phyloP scores from a whole-genome alignment of 2,113 vertebrate genomes.

The Pao palembangensis region DNA sequence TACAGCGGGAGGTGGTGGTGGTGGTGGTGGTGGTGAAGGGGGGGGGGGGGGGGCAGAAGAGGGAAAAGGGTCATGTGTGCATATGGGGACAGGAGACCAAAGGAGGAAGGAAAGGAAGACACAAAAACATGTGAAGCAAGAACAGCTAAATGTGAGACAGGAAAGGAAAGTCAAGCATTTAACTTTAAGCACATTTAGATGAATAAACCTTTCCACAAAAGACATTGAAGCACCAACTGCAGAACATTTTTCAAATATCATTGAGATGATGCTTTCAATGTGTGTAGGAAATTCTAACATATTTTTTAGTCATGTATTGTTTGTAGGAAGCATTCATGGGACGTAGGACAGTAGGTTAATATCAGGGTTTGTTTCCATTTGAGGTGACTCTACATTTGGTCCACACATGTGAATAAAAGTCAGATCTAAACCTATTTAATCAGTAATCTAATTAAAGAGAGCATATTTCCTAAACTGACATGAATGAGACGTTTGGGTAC shows the following conservation, averaged over 20 bases:
- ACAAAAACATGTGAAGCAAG: conserved; percentile 74
- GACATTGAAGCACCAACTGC: conserved; percentile 41
- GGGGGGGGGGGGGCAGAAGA: conserved; percentile 3
- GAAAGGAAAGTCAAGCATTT: conserved; percentile 46
- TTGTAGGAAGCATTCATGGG: conserved; percentile 22
- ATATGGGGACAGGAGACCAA: conserved; percentile 48
- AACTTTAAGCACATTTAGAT: conserved; percentile 52
- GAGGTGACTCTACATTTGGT: neutral
- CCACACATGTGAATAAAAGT: no score
- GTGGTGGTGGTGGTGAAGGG: conserved; percentile 17
- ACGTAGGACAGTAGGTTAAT: conserved; percentile 22
- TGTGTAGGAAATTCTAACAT: conserved; percentile 1
- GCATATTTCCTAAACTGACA: neutral
- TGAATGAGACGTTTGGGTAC: neutral
- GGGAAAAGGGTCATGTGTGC: conserved; percentile 32
- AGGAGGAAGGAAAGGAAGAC: conserved; percentile 48
- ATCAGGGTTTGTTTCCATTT: conserved; percentile 5
- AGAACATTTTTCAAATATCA: conserved; percentile 17
- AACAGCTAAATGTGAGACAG: conserved; percentile 54
- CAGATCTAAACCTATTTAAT: neutral
- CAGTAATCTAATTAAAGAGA: neutral
- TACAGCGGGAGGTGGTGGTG: conserved; percentile 70
- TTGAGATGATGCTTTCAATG: no score
- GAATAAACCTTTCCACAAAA: conserved; percentile 49
- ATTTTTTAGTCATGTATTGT: conserved; percentile 10